Percentiles rank a stretch among this genome's conserved stretches.
phyloP scores from a whole-genome alignment of 2,888 invertebrate genomes.

The Nycteola revayana region DNA sequence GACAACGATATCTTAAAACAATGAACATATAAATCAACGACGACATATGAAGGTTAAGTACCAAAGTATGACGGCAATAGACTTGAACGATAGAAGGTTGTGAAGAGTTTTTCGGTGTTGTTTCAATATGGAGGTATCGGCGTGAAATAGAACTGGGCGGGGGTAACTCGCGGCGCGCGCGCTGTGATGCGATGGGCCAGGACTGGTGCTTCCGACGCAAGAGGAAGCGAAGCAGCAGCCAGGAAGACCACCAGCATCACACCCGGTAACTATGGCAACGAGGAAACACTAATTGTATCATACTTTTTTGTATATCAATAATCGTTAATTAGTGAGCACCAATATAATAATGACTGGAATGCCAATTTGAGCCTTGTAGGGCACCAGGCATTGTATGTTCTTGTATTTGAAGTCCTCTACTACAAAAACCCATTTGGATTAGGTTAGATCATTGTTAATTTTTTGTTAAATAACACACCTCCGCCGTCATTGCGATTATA shows the following conservation, averaged over 20 bases:
- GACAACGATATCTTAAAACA: slow-evolving; percentile 10
- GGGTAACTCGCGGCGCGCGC: slow-evolving; percentile 78
- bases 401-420: too few species aligned
- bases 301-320: too few species aligned
- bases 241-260: slow-evolving; percentile 84
- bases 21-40: slow-evolving; percentile 25
- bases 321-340: too few species aligned
- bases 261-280: slow-evolving; percentile 61
- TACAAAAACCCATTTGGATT: too few species aligned
- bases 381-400: too few species aligned
- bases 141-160: slow-evolving; percentile 76
- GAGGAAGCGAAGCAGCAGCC: slow-evolving; percentile 85
- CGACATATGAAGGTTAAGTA: slow-evolving; percentile 1
- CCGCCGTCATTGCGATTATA: too few species aligned
- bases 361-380: too few species aligned
- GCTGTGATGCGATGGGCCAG: slow-evolving; percentile 86
- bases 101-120: slow-evolving; percentile 16
- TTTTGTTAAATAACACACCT: too few species aligned
- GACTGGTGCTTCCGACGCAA: slow-evolving; percentile 89
- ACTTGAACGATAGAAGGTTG: slow-evolving; percentile 14
- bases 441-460: too few species aligned
- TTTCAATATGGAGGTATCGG: slow-evolving; percentile 36
- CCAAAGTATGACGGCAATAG: neutral
- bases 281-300: too few species aligned
- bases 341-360: too few species aligned